phyloP scores from a whole-genome alignment of 2,888 invertebrate genomes.

The Ectemnius lituratus region DNA sequence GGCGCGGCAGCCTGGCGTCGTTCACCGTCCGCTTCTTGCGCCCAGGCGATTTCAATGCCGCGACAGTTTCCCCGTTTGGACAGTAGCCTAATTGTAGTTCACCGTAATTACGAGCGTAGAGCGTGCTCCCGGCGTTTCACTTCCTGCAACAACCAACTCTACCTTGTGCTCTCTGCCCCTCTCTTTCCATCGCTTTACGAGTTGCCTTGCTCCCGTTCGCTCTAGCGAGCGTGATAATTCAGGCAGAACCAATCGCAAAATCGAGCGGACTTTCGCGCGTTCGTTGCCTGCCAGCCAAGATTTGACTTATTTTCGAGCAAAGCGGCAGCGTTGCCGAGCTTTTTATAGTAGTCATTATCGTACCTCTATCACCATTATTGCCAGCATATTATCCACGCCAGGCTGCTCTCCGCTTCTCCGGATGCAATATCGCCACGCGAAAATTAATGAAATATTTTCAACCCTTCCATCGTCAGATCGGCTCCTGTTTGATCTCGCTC shows the following conservation, averaged over 20 bases:
- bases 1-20: neutral
- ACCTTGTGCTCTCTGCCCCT: too few relatives aligned
- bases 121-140: conserved; percentile 10
- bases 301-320: conserved; percentile 11
- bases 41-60: conserved; percentile 23
- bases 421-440: conserved; percentile 2
- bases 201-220: neutral
- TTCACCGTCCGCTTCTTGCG: conserved; percentile 18
- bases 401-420: conserved; percentile 14
- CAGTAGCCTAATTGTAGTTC: conserved; percentile 53
- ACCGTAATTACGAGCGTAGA: conserved; percentile 42
- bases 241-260: conserved; percentile 52
- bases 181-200: too few relatives aligned
- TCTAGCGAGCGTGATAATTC: conserved; percentile 46
- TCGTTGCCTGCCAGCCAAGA: conserved; percentile 15
- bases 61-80: conserved; percentile 42
- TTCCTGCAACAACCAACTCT: conserved; percentile 25
- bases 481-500: conserved; percentile 18
- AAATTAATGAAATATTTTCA: conserved; percentile 36
- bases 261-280: conserved; percentile 9
- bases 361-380: conserved; percentile 21
- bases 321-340: conserved; percentile 5
- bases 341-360: conserved; percentile 27
- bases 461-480: conserved; percentile 16
- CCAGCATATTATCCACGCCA: conserved; percentile 36